Evolutionary conservation across 2,888 invertebrate species (phyloP).

Genomic region (Hydriomena furcata): DNA sequence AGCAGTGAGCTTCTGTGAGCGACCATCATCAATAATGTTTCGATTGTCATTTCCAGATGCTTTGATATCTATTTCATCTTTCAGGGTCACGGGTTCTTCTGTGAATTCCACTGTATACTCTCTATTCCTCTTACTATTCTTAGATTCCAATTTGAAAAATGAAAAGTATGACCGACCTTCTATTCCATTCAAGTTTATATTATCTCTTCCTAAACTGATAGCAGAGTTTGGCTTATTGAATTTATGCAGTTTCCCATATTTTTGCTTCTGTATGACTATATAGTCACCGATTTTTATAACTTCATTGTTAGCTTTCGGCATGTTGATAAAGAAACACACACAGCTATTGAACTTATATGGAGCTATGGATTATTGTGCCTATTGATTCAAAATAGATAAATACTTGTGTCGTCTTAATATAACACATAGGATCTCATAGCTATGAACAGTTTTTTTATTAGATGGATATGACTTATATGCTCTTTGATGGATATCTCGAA

Average conservation of each 20-base stretch:
- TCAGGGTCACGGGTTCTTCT: slow-evolving; percentile 71
- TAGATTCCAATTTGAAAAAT: slow-evolving; percentile 89
- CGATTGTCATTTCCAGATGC: slow-evolving; percentile 92
- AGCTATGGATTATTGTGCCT: no score
- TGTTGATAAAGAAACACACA: not conserved
- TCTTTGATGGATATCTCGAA: no score
- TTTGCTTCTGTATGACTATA: slow-evolving; percentile 90
- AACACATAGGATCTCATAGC: no score
- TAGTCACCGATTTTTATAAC: slow-evolving; percentile 87
- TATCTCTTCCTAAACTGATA: slow-evolving; percentile 87
- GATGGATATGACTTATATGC: no score
- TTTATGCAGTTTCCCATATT: slow-evolving; percentile 90
- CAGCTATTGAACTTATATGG: no score
- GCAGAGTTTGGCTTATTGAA: slow-evolving; percentile 85
- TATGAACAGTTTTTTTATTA: no score
- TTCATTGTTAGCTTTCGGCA: slow-evolving; percentile 20
- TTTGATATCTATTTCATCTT: slow-evolving; percentile 85
- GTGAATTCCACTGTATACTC: slow-evolving; percentile 82
- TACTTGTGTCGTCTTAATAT: no score
- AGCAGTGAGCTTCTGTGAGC: slow-evolving; percentile 91
- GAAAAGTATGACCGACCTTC: slow-evolving; percentile 88
- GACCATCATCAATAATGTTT: slow-evolving; percentile 89
- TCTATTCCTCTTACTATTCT: slow-evolving; percentile 79
- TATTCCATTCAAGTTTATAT: slow-evolving; percentile 86
- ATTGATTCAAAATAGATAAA: no score